Conservation (phyloP, 92 coral and sea anemone species). For the Scolanthus callimorphus region DNA sequence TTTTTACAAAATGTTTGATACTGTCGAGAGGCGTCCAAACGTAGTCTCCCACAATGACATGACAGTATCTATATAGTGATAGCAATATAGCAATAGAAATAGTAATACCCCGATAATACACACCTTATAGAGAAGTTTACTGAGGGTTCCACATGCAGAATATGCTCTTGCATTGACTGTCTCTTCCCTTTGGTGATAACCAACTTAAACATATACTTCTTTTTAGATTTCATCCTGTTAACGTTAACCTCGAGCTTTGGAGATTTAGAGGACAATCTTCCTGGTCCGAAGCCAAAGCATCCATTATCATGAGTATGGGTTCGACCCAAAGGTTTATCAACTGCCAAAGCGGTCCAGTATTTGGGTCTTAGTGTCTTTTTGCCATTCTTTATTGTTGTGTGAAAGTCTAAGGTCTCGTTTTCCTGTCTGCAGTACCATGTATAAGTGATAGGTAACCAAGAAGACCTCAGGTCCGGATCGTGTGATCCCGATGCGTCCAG, state of each 20-base stretch:
- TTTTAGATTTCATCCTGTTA: slow-evolving; percentile 43
- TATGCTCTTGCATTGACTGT: slow-evolving; percentile 21
- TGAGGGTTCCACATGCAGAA: slow-evolving; percentile 32
- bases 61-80: too few relatives aligned
- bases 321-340: slow-evolving; percentile 41
- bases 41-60: too few relatives aligned
- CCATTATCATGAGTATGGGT: slow-evolving; percentile 39
- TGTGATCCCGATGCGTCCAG: slow-evolving; percentile 39
- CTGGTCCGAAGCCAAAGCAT: slow-evolving; percentile 72
- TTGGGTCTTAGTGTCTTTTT: slow-evolving; percentile 1
- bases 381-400: not conserved
- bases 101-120: too few relatives aligned
- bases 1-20: too few relatives aligned
- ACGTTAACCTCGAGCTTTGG: slow-evolving; percentile 24
- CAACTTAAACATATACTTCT: slow-evolving; percentile 40
- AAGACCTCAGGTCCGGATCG: slow-evolving; percentile 63
- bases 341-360: slow-evolving; percentile 15
- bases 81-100: too few relatives aligned
- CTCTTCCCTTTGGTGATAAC: slow-evolving; percentile 49
- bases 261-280: slow-evolving; percentile 31
- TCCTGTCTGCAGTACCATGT: slow-evolving; percentile 59
- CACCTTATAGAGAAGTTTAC: slow-evolving; percentile 49
- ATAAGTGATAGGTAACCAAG: slow-evolving; percentile 5
- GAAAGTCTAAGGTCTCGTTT: slow-evolving; percentile 27
- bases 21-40: too few relatives aligned